Evolutionary conservation across 2,888 invertebrate species (phyloP), one percentile per base, ranked within the genome.

Genomic region (Eupithecia tripunctaria): DNA sequence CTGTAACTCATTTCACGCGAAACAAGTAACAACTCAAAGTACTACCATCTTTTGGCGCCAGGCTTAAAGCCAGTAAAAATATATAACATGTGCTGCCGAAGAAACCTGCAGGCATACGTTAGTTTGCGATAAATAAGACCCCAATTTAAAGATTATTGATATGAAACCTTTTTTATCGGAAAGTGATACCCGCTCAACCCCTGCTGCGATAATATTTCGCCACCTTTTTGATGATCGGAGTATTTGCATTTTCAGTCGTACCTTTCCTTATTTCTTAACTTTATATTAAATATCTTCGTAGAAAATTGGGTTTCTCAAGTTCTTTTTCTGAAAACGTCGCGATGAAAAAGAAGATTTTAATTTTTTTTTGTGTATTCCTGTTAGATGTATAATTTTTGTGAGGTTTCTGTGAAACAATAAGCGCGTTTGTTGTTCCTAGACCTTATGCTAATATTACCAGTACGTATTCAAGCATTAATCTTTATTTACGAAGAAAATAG

Each of bases 131-230:
- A 27, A 59, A 27, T 15, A 59, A 27, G 25, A 59, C 27, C 27
- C 14, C 27, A 59, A 59, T 59, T 59, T 27, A 27, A 59, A 59
- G 59, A 27, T 27, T 59, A 59, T 59, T 27, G 59, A 59, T 27
- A 27, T 59, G 7, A 59, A 59, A 59, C 59, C 27, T 59, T 59
- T 59, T 59, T 59, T 59, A 27, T 27, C 27, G 27, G 14, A 59
- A 59, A 27, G 27, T 59, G 27, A 59, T 59, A 59, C 25, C 59
- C 59, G 27, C 59, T 51, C 59, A 59, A 51, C 67, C 59, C 68
- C 72, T 59, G 72, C 72, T 69, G 68, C 32, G 72, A 59, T 63
- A 63, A 65, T 70, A 59, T 60, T 66, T 72, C 68, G 66, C 68
- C 68, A 72, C 59, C 68, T 36, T 43, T 68, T 32, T 43, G 41